Percentiles rank a stretch among this genome's conserved stretches.
These are phyloP conservation scores for Sinopyrophorus schimmeli DNA, from an alignment of 2,888 invertebrate species.

Conservation along the genomic window DNA sequence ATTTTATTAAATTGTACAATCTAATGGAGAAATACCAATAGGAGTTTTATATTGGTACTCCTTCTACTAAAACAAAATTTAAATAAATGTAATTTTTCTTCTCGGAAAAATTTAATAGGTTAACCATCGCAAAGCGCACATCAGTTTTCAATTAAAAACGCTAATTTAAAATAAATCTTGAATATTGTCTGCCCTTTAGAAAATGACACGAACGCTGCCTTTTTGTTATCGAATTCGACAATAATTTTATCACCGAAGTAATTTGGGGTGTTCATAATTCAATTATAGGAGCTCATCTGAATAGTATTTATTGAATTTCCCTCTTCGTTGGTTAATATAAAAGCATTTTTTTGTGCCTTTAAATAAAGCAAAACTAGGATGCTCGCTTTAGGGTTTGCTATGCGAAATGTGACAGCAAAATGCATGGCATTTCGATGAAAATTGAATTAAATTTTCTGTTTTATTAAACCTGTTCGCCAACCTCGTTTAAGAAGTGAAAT, in stretches of 20 bases:
- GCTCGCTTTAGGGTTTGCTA: neutral
- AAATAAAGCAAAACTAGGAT: constrained; percentile 16
- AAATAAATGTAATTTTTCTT: too few species aligned
- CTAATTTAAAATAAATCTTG: neutral
- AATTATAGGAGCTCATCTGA: constrained; percentile 16
- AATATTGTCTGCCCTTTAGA: neutral
- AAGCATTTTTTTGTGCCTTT: constrained; percentile 11
- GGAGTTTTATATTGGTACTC: too few species aligned
- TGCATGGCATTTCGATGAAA: constrained; percentile 34
- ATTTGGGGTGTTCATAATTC: constrained; percentile 14
- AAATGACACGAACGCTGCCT: constrained; percentile 5
- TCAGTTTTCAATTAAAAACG: constrained; percentile 1
- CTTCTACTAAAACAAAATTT: too few species aligned
- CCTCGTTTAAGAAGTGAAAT: too few species aligned
- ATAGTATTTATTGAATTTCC: constrained; percentile 21
- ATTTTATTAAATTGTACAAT: too few species aligned
- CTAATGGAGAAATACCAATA: too few species aligned
- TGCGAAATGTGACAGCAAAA: constrained; percentile 35
- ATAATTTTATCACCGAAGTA: constrained; percentile 11
- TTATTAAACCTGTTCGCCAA: constrained; percentile 31
- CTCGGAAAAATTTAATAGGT: too few species aligned
- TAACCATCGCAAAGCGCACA: too few species aligned
- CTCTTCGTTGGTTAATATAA: constrained; percentile 10
- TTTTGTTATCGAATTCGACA: constrained; percentile 5
- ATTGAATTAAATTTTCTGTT: constrained; percentile 36